Base-by-base conservation (phyloP, 37 sponge, comb jelly and placozoan genomes). In the Spongia lamella region DNA sequence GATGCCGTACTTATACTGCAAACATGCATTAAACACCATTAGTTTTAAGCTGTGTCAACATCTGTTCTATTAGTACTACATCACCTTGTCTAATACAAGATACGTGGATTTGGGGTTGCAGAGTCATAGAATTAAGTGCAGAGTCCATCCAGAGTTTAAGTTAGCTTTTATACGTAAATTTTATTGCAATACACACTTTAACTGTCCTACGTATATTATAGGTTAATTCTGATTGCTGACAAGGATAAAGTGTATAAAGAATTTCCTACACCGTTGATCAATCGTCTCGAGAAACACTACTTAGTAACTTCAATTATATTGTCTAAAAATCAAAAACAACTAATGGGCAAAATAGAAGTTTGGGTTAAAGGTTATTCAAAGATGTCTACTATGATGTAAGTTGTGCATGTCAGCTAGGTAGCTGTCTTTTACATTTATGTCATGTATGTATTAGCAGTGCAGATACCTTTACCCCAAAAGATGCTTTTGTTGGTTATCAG, bases 401-500 rank as follows among this genome's bases (percentile, higher is more conserved):
- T 43, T 43, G 38, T 81, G 24, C 73, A 73, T 15, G 83, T 66
- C n/a, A n/a, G n/a, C n/a, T n/a, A n/a, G 5, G 47, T 43, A 43
- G 5, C 5, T 43, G 5, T 43, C 26, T 1, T 39, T 43, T 39
- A 74, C 19, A 13, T 60, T 51, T 47, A 76, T 37, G 9, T 63
- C 26, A 9, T 61, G 29, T 39, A 35, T 31, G 57, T 6, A n/a
- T n/a, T n/a, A 43, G 47, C 5, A 9, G 35, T 24, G 22, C 9
- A 11, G 25, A 35, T 22, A 73, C 19, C 1, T 92, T 87, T 55
- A 68, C 54, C 9, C 61, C 34, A 31, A 71, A 68, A 16, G 90
- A 97, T 65, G 72, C 84, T 19, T 97, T 97, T 71, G 65, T 97
- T 57, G 98, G 98, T 43, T 93, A 76, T 55, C 94, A 93, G 56